Base-by-base conservation (phyloP, 2,113 vertebrate species). In the Albula glossodonta region DNA sequence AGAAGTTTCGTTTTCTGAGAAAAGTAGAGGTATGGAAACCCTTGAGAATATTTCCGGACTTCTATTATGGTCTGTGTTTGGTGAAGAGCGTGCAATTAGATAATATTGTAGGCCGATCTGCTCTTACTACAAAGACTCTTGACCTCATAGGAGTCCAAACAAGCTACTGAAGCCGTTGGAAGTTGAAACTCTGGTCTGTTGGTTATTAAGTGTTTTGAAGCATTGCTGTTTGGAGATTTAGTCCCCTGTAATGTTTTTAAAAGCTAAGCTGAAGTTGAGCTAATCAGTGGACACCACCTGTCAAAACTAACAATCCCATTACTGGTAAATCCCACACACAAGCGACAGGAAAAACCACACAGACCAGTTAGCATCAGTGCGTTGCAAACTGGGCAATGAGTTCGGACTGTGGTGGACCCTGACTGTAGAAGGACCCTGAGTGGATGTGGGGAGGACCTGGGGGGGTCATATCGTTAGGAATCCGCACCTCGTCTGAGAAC, bases 291-390 rank as follows among this genome's bases (percentile, higher is more conserved):
- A 91, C 83, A 11, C 90, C 92, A 93, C 90, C 92, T 93, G 92
- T 93, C 89, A 90, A 87, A 81, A 81, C 90, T 41, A 89, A 89
- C 90, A 93, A 94, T 93, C 93, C 92, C 91, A 93, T 94, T 93
- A 93, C 22, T 84, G n/a, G 86, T 94, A 41, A 94, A 94, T 93
- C 93, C 92, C 88, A 78, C 66, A 90, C 88, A 84, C 85, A 88
- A 86, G 60, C 85, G 51, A 57, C 84, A 87, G 83, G 63, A 25
- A 82, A 87, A 82, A 85, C 78, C 56, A 83, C 78, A 84, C 88
- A 87, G 87, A 15, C 80, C 70, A 31, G 22, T 79, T 17, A 25
- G 74, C 84, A 41, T 41, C 31, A 41, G 31, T 41, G 53, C 50
- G 17, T 12, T 1, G 57, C 22, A 15, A 78, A 9, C 31, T 49